Evolutionary conservation across 2,797 vertebrate genomes (phyloP), one percentile per base, ranked within the genome.

Genomic region (Anguilla anguilla): DNA sequence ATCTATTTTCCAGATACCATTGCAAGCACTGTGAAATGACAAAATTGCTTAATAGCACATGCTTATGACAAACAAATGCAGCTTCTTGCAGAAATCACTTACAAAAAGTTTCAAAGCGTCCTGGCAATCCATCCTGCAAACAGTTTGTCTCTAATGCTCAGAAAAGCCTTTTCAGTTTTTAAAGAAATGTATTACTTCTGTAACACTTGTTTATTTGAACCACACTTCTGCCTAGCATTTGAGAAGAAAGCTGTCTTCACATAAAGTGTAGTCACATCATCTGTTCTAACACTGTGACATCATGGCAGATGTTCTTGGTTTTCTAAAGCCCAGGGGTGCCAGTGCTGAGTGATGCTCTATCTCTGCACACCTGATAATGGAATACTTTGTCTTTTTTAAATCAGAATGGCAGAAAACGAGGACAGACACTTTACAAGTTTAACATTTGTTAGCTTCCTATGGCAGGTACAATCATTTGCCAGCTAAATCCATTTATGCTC

Each of bases 261-360:
- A 25, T 28, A n/a, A 39, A n/a, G 77, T 35, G 85, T 84, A 77
- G 49, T 86, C 88, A 64, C 86, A 77, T 84, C 88, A 89, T 92
- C 88, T 87, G 88, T 88, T 55, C 88, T 89, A 84, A 19, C 51
- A 81, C 86, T 83, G 86, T 85, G 90, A 91, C 91, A 90, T 85
- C 4, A 83, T 87, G 87, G 90, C 94, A 94, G 93, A 93, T 92
- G 93, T 91, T 82, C 61, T 35, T 51, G 85, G 90, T 89, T 91
- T 91, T 89, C 28, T 46, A 90, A 90, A 90, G 28, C 28, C 90
- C 91, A 91, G 46, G 89, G 1, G 72, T 91, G 69, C 86, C 77
- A 87, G 89, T 88, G 10, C 55, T 89, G 91, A 91, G 88, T 92
- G 91, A 93, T 89, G 91, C 89, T 88, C 90, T 90, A 67, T 90